Evolutionary conservation across 2,113 vertebrate genomes (phyloP).

Genomic region (Pelmatolapia mariae): DNA sequence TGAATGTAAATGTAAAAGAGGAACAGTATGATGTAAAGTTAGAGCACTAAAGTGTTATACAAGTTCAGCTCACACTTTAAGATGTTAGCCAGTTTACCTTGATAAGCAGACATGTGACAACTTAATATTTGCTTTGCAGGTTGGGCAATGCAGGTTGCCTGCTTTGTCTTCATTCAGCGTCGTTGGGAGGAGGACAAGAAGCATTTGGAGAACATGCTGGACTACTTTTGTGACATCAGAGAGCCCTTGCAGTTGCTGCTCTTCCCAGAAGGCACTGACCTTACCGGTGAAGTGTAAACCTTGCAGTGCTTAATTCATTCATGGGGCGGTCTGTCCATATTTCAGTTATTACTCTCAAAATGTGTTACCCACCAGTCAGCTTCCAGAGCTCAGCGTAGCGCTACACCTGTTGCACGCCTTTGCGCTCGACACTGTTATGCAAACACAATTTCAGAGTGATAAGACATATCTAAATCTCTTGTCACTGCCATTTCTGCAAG

Average conservation of each 20-base stretch:
- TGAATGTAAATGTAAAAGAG: background rate
- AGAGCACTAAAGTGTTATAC: background rate
- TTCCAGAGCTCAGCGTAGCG: background rate
- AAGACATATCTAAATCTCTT: slow-evolving; percentile 19
- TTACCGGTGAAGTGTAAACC: slow-evolving; percentile 79
- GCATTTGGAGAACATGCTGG: slow-evolving; percentile 90
- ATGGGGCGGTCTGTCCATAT: background rate
- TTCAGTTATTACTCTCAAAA: background rate
- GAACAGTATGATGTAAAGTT: background rate
- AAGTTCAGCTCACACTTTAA: background rate
- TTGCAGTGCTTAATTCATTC: background rate
- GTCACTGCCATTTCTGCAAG: slow-evolving; percentile 1
- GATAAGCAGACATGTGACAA: background rate
- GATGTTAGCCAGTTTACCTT: background rate
- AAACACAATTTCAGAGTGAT: slow-evolving; percentile 32
- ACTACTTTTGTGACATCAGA: slow-evolving; percentile 93
- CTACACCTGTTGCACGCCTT: slow-evolving; percentile 1
- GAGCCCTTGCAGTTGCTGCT: slow-evolving; percentile 93
- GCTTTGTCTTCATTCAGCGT: slow-evolving; percentile 92
- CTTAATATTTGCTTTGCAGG: slow-evolving; percentile 64
- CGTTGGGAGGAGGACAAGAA: slow-evolving; percentile 89
- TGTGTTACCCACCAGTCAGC: background rate
- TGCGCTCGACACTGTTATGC: background rate
- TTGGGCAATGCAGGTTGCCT: slow-evolving; percentile 98
- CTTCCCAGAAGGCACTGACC: slow-evolving; percentile 97